Conservation (phyloP, 2,113 vertebrate species). For the Ctenomys sociabilis region DNA sequence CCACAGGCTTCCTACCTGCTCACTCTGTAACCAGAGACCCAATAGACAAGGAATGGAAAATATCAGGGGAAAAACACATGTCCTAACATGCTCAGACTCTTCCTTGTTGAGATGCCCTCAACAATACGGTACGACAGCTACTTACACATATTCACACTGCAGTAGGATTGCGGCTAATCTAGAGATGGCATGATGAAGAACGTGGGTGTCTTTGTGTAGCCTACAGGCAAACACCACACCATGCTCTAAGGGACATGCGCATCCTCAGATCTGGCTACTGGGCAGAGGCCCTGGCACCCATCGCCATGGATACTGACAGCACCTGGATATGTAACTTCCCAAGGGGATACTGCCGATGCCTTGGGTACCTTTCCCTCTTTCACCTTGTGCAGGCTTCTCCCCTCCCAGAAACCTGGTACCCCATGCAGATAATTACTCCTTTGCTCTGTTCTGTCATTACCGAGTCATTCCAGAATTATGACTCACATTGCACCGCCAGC, state of each 20-base stretch:
- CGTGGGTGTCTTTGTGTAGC: no score
- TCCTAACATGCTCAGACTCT: not conserved
- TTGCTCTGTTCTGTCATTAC: not conserved
- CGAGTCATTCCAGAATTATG: not conserved
- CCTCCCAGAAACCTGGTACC: not conserved
- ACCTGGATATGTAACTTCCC: not conserved
- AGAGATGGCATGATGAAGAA: no score
- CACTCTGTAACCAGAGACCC: not conserved
- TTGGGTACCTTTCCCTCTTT: not conserved
- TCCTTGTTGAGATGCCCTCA: not conserved
- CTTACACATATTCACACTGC: rapidly evolving
- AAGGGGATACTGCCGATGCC: rapidly evolving
- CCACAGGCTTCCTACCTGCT: no score
- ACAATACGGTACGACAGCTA: not conserved
- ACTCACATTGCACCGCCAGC: not conserved
- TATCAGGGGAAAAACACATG: not conserved
- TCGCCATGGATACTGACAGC: not conserved
- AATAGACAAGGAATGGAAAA: not conserved
- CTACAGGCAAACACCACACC: no score
- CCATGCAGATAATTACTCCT: not conserved
- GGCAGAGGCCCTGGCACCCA: not conserved
- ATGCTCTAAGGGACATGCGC: not conserved
- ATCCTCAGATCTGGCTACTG: not conserved
- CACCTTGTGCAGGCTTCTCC: not conserved
- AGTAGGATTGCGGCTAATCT: not conserved